Percentiles rank a stretch among this genome's conserved stretches.
These are phyloP conservation scores for Mobula hypostoma DNA, from an alignment of 2,113 vertebrate species.

Conservation along the genomic window DNA sequence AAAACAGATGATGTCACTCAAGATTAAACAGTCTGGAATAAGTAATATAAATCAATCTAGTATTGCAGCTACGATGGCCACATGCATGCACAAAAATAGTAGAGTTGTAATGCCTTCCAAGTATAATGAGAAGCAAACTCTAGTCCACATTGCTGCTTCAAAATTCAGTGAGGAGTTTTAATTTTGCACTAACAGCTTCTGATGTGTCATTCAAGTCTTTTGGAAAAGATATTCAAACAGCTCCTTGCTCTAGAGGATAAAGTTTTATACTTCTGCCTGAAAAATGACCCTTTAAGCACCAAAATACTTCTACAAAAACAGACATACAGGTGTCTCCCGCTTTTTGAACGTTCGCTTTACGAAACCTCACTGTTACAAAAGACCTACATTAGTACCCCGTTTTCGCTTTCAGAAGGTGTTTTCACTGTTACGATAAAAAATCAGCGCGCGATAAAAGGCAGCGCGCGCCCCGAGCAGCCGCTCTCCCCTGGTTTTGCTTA, in stretches of 20 bases:
- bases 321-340: too few relatives aligned
- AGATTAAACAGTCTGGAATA: background rate
- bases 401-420: too few relatives aligned
- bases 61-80: background rate
- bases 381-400: too few relatives aligned
- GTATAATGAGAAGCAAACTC: background rate
- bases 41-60: background rate
- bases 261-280: background rate
- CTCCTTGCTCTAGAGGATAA: background rate
- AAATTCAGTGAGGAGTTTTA: background rate
- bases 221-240: background rate
- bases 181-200: background rate
- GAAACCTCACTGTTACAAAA: too few relatives aligned
- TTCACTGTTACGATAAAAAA: too few relatives aligned
- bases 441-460: too few relatives aligned
- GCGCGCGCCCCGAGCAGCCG: too few relatives aligned
- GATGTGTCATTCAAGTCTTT: background rate
- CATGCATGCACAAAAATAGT: background rate
- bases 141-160: background rate
- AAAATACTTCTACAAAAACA: too few relatives aligned
- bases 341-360: too few relatives aligned
- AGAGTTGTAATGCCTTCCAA: background rate
- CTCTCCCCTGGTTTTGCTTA: too few relatives aligned
- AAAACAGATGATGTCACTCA: background rate
- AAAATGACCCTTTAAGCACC: background rate